These are phyloP conservation scores for Trichogramma evanescens DNA, from an alignment of 2,888 invertebrate genomes.

Conservation along the genomic window DNA sequence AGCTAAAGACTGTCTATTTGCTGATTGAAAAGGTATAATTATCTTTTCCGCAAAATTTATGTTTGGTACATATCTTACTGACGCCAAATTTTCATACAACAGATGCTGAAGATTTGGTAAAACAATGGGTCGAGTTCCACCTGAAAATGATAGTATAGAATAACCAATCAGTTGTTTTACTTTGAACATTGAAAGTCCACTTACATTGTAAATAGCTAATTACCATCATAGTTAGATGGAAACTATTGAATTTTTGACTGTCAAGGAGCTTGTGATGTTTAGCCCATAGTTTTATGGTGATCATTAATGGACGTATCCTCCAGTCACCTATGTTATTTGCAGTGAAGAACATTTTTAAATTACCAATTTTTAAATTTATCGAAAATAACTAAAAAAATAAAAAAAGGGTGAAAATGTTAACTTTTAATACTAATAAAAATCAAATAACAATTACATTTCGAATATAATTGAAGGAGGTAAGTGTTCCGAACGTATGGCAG, in stretches of 20 bases:
- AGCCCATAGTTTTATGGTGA: constrained; percentile 7
- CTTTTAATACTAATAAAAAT: neutral
- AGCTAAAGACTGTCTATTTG: constrained; percentile 69
- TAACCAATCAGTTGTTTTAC: neutral
- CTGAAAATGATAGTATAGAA: constrained; percentile 39
- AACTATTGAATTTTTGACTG: neutral
- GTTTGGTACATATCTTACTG: constrained; percentile 52
- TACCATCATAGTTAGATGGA: too few relatives aligned
- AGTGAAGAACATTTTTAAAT: neutral
- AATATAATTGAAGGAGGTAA: constrained; percentile 1
- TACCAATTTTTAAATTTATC: too few relatives aligned
- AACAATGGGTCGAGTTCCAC: constrained; percentile 69
- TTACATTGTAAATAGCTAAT: neutral
- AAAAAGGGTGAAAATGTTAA: neutral
- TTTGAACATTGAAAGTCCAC: neutral
- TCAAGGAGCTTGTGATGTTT: neutral
- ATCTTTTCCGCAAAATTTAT: constrained; percentile 62
- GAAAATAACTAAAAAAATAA: neutral
- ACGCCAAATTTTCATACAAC: constrained; percentile 61
- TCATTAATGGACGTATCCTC: constrained; percentile 1
- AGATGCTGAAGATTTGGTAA: constrained; percentile 73
- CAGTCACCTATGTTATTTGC: neutral
- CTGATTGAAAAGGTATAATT: constrained; percentile 42
- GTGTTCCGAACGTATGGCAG: neutral
- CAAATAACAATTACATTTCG: constrained; percentile 3